phyloP scores from a whole-genome alignment of 2,888 invertebrate genomes.

The Timema podura region DNA sequence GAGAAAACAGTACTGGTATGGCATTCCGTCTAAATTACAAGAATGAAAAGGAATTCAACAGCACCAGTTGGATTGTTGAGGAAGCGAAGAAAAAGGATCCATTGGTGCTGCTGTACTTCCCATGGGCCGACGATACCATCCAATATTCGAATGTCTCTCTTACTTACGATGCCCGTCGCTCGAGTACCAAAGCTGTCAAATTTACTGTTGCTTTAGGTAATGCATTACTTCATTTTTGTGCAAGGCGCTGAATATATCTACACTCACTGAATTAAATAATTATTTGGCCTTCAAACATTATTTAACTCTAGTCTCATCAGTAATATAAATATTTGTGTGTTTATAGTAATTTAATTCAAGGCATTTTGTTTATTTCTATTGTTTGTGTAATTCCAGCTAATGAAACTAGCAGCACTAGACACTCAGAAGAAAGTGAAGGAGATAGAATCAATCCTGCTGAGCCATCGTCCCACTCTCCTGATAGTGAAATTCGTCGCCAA shows the following conservation, averaged over 20 bases:
- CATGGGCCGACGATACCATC: background rate
- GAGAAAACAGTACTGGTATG: constrained; percentile 7
- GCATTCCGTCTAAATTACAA: background rate
- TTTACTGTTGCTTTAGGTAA: background rate
- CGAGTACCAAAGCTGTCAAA: background rate
- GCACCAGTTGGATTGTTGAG: background rate
- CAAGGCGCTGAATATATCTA: background rate
- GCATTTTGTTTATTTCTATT: no score
- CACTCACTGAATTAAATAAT: background rate
- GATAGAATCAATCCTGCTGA: no score
- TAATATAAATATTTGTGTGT: no score
- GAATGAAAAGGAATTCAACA: background rate
- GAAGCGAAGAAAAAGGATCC: background rate
- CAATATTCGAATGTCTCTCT: background rate
- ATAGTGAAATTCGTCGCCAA: no score
- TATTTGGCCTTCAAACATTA: no score
- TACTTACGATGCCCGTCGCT: background rate
- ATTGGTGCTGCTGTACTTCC: background rate
- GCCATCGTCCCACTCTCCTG: no score
- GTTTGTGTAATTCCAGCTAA: no score
- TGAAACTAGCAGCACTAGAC: no score
- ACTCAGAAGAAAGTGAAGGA: no score
- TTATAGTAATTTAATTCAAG: no score
- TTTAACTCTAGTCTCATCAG: no score
- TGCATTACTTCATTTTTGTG: background rate